These are phyloP conservation scores for Caenorhabditis japonica DNA, from an alignment of 2,888 invertebrate species.

Conservation along the genomic window DNA sequence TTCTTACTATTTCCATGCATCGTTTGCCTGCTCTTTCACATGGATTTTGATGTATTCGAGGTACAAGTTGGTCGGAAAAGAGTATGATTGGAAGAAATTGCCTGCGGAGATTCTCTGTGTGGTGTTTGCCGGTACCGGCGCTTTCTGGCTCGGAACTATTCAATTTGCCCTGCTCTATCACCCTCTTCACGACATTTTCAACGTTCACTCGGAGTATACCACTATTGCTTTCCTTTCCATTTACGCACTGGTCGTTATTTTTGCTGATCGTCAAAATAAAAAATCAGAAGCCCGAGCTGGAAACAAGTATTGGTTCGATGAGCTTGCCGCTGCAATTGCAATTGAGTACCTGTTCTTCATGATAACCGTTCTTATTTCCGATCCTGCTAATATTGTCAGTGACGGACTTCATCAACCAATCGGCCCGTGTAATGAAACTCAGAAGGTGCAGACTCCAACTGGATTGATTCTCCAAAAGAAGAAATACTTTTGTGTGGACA, in stretches of 20 bases:
- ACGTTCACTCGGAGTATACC: slow-evolving; percentile 84
- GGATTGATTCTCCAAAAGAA: slow-evolving; percentile 83
- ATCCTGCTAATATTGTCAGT: slow-evolving; percentile 83
- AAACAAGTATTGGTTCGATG: slow-evolving; percentile 74
- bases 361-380: slow-evolving; percentile 79
- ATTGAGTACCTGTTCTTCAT: slow-evolving; percentile 83
- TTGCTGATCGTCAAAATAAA: slow-evolving; percentile 81
- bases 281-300: slow-evolving; percentile 59
- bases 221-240: slow-evolving; percentile 83
- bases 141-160: slow-evolving; percentile 85
- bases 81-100: slow-evolving; percentile 81
- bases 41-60: slow-evolving; percentile 82
- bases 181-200: slow-evolving; percentile 83
- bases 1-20: slow-evolving; percentile 87
- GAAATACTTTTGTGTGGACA: slow-evolving; percentile 83
- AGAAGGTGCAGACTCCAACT: slow-evolving; percentile 82
- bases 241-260: slow-evolving; percentile 82
- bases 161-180: slow-evolving; percentile 86
- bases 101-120: slow-evolving; percentile 81
- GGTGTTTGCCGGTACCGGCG: slow-evolving; percentile 82
- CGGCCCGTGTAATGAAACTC: slow-evolving; percentile 83
- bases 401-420: slow-evolving; percentile 85
- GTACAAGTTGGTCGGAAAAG: slow-evolving; percentile 80
- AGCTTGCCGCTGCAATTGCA: slow-evolving; percentile 77
- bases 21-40: slow-evolving; percentile 84